Evolutionary conservation across 2,113 vertebrate species (phyloP).

Genomic region (Ceyx melanurus): DNA sequence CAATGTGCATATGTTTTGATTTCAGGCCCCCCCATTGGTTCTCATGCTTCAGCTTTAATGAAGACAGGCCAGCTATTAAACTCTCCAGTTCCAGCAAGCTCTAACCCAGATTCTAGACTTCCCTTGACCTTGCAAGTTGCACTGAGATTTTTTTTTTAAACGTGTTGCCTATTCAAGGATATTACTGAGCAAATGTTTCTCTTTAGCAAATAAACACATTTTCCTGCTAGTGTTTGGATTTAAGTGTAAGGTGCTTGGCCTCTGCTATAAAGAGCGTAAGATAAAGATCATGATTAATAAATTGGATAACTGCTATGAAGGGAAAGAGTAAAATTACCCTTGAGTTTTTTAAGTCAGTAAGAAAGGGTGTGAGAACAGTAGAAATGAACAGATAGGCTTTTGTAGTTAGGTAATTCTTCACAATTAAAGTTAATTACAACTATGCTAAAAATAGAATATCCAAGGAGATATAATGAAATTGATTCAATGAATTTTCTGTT

Average conservation of each 20-base stretch:
- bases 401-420: not conserved
- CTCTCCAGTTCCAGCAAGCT: not conserved
- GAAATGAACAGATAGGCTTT: not conserved
- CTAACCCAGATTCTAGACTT: not conserved
- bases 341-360: not conserved
- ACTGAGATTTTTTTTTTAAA: not conserved
- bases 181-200: not conserved
- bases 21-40: constrained; percentile 15
- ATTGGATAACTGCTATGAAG: not conserved
- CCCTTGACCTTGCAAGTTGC: constrained; percentile 14
- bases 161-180: not conserved
- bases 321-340: not conserved
- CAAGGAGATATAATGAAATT: not conserved
- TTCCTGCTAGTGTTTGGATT: not conserved
- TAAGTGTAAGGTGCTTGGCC: not conserved
- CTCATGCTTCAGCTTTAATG: constrained; percentile 25
- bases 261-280: not conserved
- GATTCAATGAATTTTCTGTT: not conserved
- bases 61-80: constrained; percentile 40
- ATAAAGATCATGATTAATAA: not conserved
- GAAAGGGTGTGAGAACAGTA: not conserved
- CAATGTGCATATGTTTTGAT: constrained; percentile 64
- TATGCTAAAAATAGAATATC: not conserved
- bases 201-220: not conserved
- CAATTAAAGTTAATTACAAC: not conserved